Base-by-base conservation (phyloP, 2,797 vertebrate genomes). In the Selene dorsalis region DNA sequence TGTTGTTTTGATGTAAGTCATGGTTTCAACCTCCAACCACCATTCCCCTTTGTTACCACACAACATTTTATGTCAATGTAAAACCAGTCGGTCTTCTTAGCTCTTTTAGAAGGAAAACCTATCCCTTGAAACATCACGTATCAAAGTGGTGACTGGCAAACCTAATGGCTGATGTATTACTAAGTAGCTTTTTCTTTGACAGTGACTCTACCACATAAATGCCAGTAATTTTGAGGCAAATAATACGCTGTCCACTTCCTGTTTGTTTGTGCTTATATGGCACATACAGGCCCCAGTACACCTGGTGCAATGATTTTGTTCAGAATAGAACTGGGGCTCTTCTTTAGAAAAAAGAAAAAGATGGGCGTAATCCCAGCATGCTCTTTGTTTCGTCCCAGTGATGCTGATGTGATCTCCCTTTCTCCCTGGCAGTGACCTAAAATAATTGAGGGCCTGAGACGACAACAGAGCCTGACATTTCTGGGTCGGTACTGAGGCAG, bases 381-480 rank as follows among this genome's bases (percentile, higher is more conserved):
- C 73, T 79, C 60, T 73, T 47, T 2, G 28, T 73, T 76, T 79
- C 60, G 78, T 71, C 72, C 24, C 4, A 4, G 52, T 38, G 35
- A 85, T 45, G 35, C 63, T 2, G 6, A 69, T 63, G 66, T 17
- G 38, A 70, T 75, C 57, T 59, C 24, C 22, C 60, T 47, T 43
- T 73, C 80, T 83, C 59, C 63, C 58, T 84, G 58, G 72, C 73
- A 68, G 57, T 85, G 85, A 87, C 73, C 87, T 88, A 85, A 78
- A 89, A 88, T 85, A 84, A 88, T 77, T 58, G 75, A 83, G 58
- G 43, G 52, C 68, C 83, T 78, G 74, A 86, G 85, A 91, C 32
- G 20, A 75, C 76, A 85, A 92, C 83, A 64, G 69, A 57, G 62
- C 26, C 47, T 89, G 90, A 92, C 88, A 11, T 92, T 93, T 92